These are phyloP conservation scores for Alloplasta piceator DNA, from an alignment of 2,888 invertebrate species.

Conservation along the genomic window DNA sequence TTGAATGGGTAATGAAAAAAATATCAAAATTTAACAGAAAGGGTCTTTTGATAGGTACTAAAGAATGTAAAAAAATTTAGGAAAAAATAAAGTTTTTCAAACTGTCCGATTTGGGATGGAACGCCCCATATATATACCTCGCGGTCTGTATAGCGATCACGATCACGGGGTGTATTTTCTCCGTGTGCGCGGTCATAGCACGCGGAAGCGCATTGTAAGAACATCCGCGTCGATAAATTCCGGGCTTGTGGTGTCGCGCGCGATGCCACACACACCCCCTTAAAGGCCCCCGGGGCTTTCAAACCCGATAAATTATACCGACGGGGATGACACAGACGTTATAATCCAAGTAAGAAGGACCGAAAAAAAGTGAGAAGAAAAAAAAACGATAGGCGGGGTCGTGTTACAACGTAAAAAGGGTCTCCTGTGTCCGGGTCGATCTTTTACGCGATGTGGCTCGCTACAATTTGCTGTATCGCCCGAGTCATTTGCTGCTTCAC, in stretches of 20 bases:
- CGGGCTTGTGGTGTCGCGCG: conserved; percentile 58
- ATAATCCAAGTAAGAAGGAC: conserved; percentile 70
- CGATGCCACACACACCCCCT: conserved; percentile 48
- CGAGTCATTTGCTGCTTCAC: conserved; percentile 7
- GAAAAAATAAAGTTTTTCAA: too few relatives aligned
- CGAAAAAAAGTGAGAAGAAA: conserved; percentile 27
- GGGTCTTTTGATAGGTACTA: too few relatives aligned
- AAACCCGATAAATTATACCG: conserved; percentile 75
- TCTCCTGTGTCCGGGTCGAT: conserved; percentile 50
- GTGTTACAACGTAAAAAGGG: conserved; percentile 34
- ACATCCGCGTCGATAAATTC: conserved; percentile 74
- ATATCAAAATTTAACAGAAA: too few relatives aligned
- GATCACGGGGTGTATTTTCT: conserved; percentile 30
- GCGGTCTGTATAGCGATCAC: conserved; percentile 7
- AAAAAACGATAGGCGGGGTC: conserved; percentile 43
- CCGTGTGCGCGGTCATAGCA: conserved; percentile 17
- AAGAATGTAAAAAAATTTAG: too few relatives aligned
- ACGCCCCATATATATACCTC: conserved; percentile 3
- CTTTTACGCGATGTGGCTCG: conserved; percentile 28
- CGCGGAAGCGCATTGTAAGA: conserved; percentile 69
- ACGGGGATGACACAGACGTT: conserved; percentile 78
- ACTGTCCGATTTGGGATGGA: too few relatives aligned
- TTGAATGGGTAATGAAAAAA: too few relatives aligned
- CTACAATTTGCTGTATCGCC: conserved; percentile 31
- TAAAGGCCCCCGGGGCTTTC: conserved; percentile 59